A percentile compares a stretch with the other conserved stretches of the same genome.
Evolutionary conservation across 1,140 invertebrate genomes (phyloP).

Genomic region (Dolichoris vasculosae): DNA sequence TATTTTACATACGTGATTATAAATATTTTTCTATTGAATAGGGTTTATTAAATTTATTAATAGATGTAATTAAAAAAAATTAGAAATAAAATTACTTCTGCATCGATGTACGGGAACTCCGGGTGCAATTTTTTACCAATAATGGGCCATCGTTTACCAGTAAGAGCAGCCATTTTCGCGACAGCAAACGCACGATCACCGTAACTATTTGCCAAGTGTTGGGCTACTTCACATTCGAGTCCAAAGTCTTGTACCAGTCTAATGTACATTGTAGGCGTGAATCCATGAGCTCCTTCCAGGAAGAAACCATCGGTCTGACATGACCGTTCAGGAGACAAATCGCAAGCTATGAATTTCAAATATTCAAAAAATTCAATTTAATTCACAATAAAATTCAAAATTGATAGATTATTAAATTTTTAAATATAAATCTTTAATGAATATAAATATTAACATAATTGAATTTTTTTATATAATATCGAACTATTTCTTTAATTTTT

Average conservation of each 20-base stretch:
- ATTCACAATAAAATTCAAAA: too few species aligned
- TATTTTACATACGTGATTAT: too few species aligned
- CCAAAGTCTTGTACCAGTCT: constrained; percentile 95
- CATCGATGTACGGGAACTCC: constrained; percentile 99
- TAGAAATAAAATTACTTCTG: constrained; percentile 82
- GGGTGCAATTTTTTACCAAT: constrained; percentile 97
- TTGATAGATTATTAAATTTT: too few species aligned
- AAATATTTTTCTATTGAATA: too few species aligned
- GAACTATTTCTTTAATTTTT: too few species aligned
- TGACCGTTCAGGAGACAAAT: constrained; percentile 79
- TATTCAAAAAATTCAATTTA: too few species aligned
- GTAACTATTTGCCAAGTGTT: constrained; percentile 97
- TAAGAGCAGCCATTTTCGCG: constrained; percentile 95
- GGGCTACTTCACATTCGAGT: constrained; percentile 92
- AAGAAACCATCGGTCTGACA: constrained; percentile 92
- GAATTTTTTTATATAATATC: too few species aligned
- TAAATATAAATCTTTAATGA: too few species aligned
- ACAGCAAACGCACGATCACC: constrained; percentile 98
- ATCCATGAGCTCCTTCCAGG: constrained; percentile 96
- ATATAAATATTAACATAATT: too few species aligned
- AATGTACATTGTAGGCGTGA: constrained; percentile 98
- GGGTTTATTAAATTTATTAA: too few species aligned
- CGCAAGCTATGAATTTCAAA: constrained; percentile 78
- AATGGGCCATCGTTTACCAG: constrained; percentile 97
- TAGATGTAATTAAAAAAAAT: background rate